These are phyloP conservation scores for Pycnonotus jocosus DNA, from an alignment of 2,113 vertebrate species.

Conservation along the genomic window DNA sequence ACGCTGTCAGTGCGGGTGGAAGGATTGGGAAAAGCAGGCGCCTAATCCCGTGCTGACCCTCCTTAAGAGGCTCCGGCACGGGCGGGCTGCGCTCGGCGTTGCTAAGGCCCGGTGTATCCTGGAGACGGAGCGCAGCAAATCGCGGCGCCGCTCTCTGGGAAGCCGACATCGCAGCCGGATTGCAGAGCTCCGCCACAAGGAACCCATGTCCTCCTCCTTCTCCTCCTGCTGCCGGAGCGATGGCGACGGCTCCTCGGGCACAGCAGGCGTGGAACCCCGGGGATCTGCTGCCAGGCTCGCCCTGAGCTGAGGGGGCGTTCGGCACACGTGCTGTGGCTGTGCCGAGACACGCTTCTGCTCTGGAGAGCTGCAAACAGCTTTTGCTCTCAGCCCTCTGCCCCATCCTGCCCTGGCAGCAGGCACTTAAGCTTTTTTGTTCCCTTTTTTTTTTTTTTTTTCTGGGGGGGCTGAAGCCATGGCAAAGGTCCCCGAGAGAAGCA, in stretches of 20 bases:
- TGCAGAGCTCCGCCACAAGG: constrained; percentile 20
- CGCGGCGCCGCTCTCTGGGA: constrained; percentile 49
- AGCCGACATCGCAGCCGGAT: constrained; percentile 29
- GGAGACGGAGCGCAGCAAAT: constrained; percentile 64
- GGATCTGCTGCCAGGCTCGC: not conserved
- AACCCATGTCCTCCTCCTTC: not conserved
- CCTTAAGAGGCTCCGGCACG: not conserved
- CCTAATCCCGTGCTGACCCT: not conserved
- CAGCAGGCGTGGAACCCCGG: not conserved
- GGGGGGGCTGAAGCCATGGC: constrained; percentile 66
- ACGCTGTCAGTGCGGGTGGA: not conserved
- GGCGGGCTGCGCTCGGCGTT: not conserved
- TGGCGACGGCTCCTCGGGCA: not conserved
- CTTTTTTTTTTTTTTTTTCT: not conserved
- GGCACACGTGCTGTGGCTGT: constrained; percentile 28
- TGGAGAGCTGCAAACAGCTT: not conserved
- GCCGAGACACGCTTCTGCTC: not conserved
- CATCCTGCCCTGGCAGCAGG: not conserved
- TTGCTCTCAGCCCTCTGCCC: not conserved
- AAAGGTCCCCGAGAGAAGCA: constrained; percentile 73
- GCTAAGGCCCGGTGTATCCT: constrained; percentile 63
- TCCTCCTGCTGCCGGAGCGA: not conserved
- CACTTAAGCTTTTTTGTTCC: not conserved
- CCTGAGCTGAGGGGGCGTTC: constrained; percentile 3
- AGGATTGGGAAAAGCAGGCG: not conserved